Evolutionary conservation across 2,888 invertebrate species (phyloP).

Genomic region (Parnassius orleans): DNA sequence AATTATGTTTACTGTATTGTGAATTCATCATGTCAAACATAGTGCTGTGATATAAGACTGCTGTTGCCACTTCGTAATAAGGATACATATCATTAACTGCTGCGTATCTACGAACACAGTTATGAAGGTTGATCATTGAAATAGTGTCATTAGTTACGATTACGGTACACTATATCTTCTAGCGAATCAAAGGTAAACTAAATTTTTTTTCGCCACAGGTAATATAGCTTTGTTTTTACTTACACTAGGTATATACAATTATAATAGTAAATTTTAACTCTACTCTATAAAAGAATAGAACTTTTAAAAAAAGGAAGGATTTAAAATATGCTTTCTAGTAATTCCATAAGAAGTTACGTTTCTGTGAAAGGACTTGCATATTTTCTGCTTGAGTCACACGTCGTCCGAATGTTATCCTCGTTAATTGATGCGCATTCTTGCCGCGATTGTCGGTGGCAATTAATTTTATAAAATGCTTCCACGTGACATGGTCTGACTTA

Average conservation of each 20-base stretch:
- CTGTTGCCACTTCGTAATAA: conserved; percentile 25
- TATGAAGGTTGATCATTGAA: conserved; percentile 24
- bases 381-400: conserved; percentile 26
- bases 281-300: too few relatives aligned
- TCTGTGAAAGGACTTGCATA: conserved; percentile 24
- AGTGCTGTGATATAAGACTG: conserved; percentile 21
- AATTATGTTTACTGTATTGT: conserved; percentile 20
- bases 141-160: conserved; percentile 4
- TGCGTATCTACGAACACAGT: conserved; percentile 13
- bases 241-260: too few relatives aligned
- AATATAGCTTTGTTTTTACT: not conserved
- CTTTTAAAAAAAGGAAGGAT: too few relatives aligned
- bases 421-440: conserved; percentile 1
- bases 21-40: conserved; percentile 21
- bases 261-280: too few relatives aligned
- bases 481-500: not conserved
- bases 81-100: conserved; percentile 27
- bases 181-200: conserved; percentile 10
- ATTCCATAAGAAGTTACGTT: conserved; percentile 8
- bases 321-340: conserved; percentile 6
- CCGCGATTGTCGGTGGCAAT: conserved; percentile 3
- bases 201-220: not conserved
- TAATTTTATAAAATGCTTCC: conserved; percentile 1
- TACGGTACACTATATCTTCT: not conserved
- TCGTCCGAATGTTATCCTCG: conserved; percentile 8